Conservation (phyloP, 2,888 invertebrate species). For the Polydrusus cervinus region DNA sequence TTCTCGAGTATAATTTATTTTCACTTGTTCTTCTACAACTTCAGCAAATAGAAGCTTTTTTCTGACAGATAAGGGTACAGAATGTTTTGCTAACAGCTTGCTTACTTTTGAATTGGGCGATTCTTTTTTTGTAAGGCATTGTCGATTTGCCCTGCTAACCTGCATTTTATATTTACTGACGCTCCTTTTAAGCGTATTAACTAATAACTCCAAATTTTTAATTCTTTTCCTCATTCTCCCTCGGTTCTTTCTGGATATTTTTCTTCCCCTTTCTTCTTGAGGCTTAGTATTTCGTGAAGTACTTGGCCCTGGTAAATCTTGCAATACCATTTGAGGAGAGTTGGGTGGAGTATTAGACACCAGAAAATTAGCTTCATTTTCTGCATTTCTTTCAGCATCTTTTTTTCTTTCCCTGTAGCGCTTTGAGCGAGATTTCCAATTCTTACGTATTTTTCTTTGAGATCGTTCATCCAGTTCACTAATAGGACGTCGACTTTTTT, state of each 20-base stretch:
- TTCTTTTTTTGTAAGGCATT: neutral
- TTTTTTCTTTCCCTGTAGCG: neutral
- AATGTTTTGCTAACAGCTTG: neutral
- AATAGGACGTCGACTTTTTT: neutral
- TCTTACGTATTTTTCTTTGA: neutral
- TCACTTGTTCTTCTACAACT: neutral
- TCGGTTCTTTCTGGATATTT: neutral
- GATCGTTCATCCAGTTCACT: neutral
- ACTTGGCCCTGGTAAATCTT: neutral
- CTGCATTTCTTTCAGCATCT: neutral
- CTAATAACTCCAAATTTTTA: neutral
- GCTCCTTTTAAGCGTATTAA: neutral
- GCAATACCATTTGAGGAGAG: neutral
- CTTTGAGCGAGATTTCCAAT: neutral
- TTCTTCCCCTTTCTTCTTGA: neutral
- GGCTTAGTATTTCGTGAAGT: neutral
- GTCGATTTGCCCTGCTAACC: neutral
- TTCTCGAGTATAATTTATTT: neutral
- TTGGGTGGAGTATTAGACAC: neutral
- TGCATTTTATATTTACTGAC: neutral
- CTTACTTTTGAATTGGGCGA: neutral
- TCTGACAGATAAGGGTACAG: neutral
- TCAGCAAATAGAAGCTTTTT: conserved; percentile 1
- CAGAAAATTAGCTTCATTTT: neutral
- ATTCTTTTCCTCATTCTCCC: conserved; percentile 1